Conservation (phyloP, 2,113 vertebrate species). For the Camelus dromedarius region DNA sequence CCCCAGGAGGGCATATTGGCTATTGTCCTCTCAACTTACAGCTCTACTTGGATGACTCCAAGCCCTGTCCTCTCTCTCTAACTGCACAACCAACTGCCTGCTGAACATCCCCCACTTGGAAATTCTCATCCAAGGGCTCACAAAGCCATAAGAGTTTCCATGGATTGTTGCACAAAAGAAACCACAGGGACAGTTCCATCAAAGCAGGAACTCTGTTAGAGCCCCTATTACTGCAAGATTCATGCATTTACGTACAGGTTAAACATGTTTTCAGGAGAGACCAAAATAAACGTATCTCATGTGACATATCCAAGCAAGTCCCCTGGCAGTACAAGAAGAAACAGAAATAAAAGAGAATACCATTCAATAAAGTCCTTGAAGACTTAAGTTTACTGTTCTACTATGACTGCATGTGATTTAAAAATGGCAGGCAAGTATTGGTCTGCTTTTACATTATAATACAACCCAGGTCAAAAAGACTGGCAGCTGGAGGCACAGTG, state of each 20-base stretch:
- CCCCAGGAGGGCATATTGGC: background rate
- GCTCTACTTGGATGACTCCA: background rate
- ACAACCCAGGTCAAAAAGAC: background rate
- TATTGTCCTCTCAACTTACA: background rate
- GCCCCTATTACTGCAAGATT: background rate
- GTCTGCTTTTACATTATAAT: background rate
- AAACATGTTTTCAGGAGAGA: constrained; percentile 26
- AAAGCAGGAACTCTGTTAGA: background rate
- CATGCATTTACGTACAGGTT: background rate
- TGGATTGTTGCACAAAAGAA: background rate
- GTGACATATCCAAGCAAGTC: background rate
- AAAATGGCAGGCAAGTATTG: background rate
- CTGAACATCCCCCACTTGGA: background rate
- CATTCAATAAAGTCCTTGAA: background rate
- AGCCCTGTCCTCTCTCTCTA: background rate
- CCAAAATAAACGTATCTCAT: constrained; percentile 5
- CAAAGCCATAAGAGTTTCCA: background rate
- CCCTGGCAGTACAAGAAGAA: background rate
- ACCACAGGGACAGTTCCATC: background rate
- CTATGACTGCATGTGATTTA: background rate
- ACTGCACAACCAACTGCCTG: background rate
- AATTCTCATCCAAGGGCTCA: constrained; percentile 10
- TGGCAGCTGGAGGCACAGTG: background rate
- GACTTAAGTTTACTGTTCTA: background rate
- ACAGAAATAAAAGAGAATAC: constrained; percentile 1